Conservation (phyloP, 2,113 vertebrate species). For the Tretioscincus oriximinensis region DNA sequence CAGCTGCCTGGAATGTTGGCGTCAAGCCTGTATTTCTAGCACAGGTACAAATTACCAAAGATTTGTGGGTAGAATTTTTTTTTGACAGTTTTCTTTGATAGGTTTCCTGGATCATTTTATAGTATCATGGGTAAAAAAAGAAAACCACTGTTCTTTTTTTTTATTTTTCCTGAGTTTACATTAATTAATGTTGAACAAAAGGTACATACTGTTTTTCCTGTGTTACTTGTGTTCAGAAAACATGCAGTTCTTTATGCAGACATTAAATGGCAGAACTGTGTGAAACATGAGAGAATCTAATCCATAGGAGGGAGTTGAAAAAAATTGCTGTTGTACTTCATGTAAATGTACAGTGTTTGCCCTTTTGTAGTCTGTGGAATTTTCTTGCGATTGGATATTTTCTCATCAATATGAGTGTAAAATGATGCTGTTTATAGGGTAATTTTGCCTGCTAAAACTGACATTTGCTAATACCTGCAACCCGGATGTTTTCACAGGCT, state of each 20-base stretch:
- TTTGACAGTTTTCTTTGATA: background rate
- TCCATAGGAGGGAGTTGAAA: background rate
- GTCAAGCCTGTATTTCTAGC: background rate
- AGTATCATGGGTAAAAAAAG: background rate
- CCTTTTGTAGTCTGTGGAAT: background rate
- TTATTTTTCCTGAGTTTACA: constrained; percentile 5
- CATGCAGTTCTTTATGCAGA: background rate
- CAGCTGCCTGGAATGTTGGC: background rate
- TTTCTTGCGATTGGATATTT: background rate
- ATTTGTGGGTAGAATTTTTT: background rate
- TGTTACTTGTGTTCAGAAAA: background rate
- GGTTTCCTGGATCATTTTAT: constrained; percentile 14
- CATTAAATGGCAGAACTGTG: too few species aligned
- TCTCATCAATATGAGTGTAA: background rate
- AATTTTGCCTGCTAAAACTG: too few species aligned
- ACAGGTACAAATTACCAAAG: background rate
- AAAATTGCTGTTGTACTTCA: background rate
- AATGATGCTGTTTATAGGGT: too few species aligned
- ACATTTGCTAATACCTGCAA: too few species aligned
- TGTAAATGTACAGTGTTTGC: background rate
- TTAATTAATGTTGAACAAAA: background rate
- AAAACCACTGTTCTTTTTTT: accelerated
- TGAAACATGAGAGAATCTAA: background rate
- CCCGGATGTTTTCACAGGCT: too few species aligned
- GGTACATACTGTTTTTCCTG: constrained; percentile 1